These are phyloP conservation scores for Limnephilus lunatus DNA, from an alignment of 2,888 invertebrate species.

Conservation along the genomic window DNA sequence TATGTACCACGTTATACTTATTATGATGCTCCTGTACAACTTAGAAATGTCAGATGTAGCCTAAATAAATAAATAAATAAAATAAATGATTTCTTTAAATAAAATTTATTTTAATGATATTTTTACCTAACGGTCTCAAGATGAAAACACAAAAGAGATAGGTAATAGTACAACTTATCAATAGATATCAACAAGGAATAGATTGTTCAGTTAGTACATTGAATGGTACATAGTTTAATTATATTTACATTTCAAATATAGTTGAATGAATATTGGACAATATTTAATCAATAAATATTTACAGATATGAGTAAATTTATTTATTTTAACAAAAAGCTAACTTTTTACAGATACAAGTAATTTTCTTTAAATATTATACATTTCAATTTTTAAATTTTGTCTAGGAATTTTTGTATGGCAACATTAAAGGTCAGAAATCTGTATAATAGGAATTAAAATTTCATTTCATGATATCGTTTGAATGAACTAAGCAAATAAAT, in stretches of 20 bases:
- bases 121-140: conserved; percentile 60
- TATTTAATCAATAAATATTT: conserved; percentile 16
- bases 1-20: too few relatives aligned
- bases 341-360: not conserved
- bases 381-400: not conserved
- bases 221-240: conserved; percentile 16
- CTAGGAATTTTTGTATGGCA: not conserved
- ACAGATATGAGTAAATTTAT: not conserved
- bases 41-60: too few relatives aligned
- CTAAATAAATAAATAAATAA: too few relatives aligned
- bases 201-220: conserved; percentile 32
- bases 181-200: conserved; percentile 36
- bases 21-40: too few relatives aligned
- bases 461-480: not conserved
- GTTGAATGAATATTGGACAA: conserved; percentile 20
- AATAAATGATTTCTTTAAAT: conserved; percentile 29
- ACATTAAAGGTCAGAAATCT: not conserved
- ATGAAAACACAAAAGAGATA: conserved; percentile 41
- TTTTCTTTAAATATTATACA: not conserved
- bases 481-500: not conserved
- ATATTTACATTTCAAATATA: conserved; percentile 29
- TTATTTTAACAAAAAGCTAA: not conserved
- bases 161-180: conserved; percentile 12
- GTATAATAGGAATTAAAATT: not conserved
- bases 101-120: conserved; percentile 63